A percentile compares a stretch with the other conserved stretches of the same genome.
phyloP scores from a whole-genome alignment of 2,888 invertebrate genomes.

The Acanthosepion lycidas region DNA sequence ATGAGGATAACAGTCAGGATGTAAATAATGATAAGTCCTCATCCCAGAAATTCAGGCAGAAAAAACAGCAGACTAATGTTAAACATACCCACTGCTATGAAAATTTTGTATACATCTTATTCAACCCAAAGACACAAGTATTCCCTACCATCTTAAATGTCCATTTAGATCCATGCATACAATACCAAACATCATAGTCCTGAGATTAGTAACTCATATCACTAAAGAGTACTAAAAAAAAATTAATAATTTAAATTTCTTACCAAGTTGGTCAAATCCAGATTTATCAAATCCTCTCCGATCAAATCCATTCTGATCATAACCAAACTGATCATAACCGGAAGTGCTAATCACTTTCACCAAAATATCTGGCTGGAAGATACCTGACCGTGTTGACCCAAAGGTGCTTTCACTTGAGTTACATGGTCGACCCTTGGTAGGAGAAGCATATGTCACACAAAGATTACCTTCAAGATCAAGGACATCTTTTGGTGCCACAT shows the following conservation, averaged over 20 bases:
- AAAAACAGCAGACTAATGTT: too few relatives aligned
- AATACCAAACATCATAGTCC: neutral
- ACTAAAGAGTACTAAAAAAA: neutral
- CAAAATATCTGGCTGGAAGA: constrained; percentile 4
- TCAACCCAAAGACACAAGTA: too few relatives aligned
- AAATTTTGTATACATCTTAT: too few relatives aligned
- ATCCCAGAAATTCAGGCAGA: too few relatives aligned
- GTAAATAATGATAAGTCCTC: too few relatives aligned
- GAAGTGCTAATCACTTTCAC: constrained; percentile 49
- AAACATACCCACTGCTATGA: too few relatives aligned
- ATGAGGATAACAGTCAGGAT: too few relatives aligned
- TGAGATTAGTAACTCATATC: neutral
- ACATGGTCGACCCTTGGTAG: constrained; percentile 64
- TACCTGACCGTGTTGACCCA: constrained; percentile 42
- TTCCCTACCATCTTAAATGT: too few relatives aligned
- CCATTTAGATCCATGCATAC: neutral
- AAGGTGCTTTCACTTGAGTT: constrained; percentile 55
- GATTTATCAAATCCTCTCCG: constrained; percentile 61
- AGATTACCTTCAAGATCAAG: constrained; percentile 64
- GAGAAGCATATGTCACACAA: constrained; percentile 65
- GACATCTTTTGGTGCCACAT: constrained; percentile 63
- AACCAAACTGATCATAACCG: constrained; percentile 65
- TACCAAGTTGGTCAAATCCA: constrained; percentile 66
- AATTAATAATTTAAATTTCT: neutral
- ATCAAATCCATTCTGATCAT: constrained; percentile 65